Percentiles rank a stretch among this genome's conserved stretches.
phyloP scores from a whole-genome alignment of 1,140 invertebrate genomes.

The Drosophila chauvacae region DNA sequence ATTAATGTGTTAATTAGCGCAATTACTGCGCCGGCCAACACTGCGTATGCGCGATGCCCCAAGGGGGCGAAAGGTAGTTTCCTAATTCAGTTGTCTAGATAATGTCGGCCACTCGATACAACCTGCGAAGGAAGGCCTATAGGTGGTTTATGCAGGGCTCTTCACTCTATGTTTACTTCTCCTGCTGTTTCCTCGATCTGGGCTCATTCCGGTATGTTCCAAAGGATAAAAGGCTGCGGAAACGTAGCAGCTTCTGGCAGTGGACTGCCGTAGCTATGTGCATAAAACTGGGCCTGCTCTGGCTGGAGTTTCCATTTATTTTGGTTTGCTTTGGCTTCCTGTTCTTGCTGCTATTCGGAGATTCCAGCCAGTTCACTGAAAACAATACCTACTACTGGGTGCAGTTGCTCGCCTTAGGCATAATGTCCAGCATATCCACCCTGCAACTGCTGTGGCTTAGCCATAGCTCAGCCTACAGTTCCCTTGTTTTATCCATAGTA shows the following conservation, averaged over 20 bases:
- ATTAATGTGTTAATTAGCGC: constrained; percentile 43
- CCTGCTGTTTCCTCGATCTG: constrained; percentile 20
- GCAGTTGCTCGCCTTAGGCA: background rate
- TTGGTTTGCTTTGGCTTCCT: background rate
- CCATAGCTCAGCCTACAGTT: constrained; percentile 12
- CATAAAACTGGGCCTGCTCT: constrained; percentile 1
- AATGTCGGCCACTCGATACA: constrained; percentile 4
- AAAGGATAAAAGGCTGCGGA: background rate
- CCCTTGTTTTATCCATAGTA: background rate
- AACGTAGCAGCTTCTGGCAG: constrained; percentile 13
- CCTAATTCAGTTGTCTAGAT: constrained; percentile 18
- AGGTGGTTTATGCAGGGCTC: background rate
- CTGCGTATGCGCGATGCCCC: constrained; percentile 32
- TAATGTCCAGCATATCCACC: constrained; percentile 11
- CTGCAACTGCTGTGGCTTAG: constrained; percentile 2
- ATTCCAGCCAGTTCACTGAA: background rate
- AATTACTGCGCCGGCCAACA: constrained; percentile 18
- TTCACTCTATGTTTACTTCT: background rate
- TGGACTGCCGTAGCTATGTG: constrained; percentile 6
- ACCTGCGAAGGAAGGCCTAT: background rate
- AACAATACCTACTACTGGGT: constrained; percentile 30
- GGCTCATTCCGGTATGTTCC: constrained; percentile 23
- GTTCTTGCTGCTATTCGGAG: background rate
- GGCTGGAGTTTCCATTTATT: constrained; percentile 15
- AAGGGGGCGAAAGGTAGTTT: background rate